Evolutionary conservation across 2,888 invertebrate genomes (phyloP), one percentile per base, ranked within the genome.

Genomic region (Clusia tigrina): DNA sequence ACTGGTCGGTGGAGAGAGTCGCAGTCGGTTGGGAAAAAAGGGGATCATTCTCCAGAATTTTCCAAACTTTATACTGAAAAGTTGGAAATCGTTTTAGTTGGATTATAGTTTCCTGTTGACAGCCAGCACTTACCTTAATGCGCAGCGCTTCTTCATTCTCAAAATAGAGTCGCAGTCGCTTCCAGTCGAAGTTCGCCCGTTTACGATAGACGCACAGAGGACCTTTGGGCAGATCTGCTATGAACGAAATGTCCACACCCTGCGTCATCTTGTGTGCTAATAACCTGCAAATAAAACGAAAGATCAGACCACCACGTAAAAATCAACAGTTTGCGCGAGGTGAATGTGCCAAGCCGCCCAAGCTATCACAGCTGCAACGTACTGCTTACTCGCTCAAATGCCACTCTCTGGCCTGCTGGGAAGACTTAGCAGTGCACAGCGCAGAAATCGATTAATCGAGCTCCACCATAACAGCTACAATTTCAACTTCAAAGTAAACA

Each of bases 141-240:
- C 88, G 87, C 32, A 95, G 82, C 66, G 88, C 85, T 56, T 92
- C 90, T 75, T 91, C 90, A 68, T 91, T 92, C 80, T 95, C 94
- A 65, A 96, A 85, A 59, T 92, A 88, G 51, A 93, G 78, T 78
- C 91, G 91, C 82, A 97, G 86, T 67, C 88, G 87, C 83, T 94
- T 95, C 94, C 95, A 96, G 79, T 94, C 88, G 76, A 96, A 96
- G 17, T 90, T 89, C 1, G 94, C 91, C 68, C 87, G 88, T 70
- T 89, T 90, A 70, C 96, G 89, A 81, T 93, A 96, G 1, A 76
- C 83, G 78, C 93, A 92, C 69, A 96, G 84, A 6, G 95, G 94
- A 54, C 85, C 87, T 32, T 79, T 74, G 18, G 90, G 90, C 64
- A 90, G 83, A 81, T 91, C 89, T 54, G 87, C 87, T 72, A 91